Conservation (phyloP, 2,797 vertebrate genomes). For the Crocidura indochinensis region DNA sequence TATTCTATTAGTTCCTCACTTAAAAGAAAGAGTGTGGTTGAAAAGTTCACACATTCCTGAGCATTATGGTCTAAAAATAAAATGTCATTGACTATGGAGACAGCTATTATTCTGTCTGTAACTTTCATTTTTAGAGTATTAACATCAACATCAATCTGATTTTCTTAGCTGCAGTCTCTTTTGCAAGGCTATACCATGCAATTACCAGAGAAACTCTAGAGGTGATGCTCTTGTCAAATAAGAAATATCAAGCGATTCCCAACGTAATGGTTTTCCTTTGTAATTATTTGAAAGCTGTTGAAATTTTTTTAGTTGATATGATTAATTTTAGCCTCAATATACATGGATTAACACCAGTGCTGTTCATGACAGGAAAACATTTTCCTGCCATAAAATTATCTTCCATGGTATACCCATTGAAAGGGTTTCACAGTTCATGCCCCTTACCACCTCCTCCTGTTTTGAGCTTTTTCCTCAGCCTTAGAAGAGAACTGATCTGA, state of each 20-base stretch:
- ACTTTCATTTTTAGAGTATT: background rate
- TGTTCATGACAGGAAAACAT: constrained; percentile 38
- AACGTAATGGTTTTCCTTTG: constrained; percentile 63
- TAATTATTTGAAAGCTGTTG: constrained; percentile 27
- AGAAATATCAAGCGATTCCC: constrained; percentile 17
- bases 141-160: background rate
- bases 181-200: constrained; percentile 18
- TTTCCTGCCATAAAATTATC: constrained; percentile 23
- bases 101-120: constrained; percentile 27
- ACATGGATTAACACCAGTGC: background rate
- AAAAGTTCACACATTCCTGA: constrained; percentile 40
- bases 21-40: constrained; percentile 5
- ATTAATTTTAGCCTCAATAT: constrained; percentile 1
- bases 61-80: constrained; percentile 9
- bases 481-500: background rate
- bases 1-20: constrained; percentile 79
- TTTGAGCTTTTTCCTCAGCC: background rate
- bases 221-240: background rate
- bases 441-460: background rate
- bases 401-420: background rate
- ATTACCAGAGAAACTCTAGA: constrained; percentile 70
- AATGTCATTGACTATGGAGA: constrained; percentile 48
- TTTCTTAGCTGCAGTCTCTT: constrained; percentile 1
- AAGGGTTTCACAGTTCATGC: background rate
- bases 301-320: constrained; percentile 43